phyloP scores from a whole-genome alignment of 2,797 vertebrate genomes.

The Acipenser transmontanus region DNA sequence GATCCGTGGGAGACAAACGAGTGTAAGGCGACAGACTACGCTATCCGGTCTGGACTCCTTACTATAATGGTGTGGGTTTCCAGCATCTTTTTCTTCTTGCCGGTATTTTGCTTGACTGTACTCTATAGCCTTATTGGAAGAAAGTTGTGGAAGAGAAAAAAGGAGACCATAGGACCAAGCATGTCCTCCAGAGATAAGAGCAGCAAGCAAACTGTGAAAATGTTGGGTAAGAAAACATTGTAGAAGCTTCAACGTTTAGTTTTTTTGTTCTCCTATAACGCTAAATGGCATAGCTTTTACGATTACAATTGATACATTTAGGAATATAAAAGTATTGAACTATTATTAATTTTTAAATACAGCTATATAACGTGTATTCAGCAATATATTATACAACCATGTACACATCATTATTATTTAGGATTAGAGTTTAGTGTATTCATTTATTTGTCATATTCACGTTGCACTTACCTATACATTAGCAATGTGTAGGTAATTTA shows the following conservation, averaged over 20 bases:
- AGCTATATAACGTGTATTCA: no score
- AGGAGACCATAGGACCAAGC: slow-evolving; percentile 67
- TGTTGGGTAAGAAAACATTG: slow-evolving; percentile 72
- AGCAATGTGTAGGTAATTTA: neutral
- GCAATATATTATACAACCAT: no score
- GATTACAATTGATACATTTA: no score
- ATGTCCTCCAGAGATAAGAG: slow-evolving; percentile 77
- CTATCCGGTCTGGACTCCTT: slow-evolving; percentile 85
- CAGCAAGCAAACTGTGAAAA: slow-evolving; percentile 93
- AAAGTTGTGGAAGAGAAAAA: slow-evolving; percentile 81
- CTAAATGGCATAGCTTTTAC: no score
- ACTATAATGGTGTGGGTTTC: slow-evolving; percentile 94
- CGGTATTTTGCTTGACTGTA: slow-evolving; percentile 89
- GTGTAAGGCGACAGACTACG: slow-evolving; percentile 87
- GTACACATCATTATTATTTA: no score
- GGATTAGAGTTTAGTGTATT: neutral
- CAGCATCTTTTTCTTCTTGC: slow-evolving; percentile 91
- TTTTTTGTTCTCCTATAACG: no score
- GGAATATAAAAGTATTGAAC: no score
- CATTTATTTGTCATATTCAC: neutral
- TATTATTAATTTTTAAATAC: no score
- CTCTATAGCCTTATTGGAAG: slow-evolving; percentile 94
- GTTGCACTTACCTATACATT: neutral
- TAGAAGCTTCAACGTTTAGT: no score
- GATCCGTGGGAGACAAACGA: slow-evolving; percentile 78